Evolutionary conservation across 1,140 invertebrate species (phyloP).

Genomic region (Eciton burchellii): DNA sequence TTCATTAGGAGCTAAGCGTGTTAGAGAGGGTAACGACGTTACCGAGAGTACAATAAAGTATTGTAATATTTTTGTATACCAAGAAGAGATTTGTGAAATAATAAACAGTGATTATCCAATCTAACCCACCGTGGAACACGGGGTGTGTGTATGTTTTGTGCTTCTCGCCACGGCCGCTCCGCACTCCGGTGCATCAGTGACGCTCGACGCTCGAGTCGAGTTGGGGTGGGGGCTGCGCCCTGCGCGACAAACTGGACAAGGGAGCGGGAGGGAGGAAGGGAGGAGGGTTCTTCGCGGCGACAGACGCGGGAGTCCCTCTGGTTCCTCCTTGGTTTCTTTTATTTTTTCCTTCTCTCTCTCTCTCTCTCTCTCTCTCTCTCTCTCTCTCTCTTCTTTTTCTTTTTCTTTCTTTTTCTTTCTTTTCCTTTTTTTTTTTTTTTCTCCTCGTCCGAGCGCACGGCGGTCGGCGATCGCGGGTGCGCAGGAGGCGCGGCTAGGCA

Average conservation of each 20-base stretch:
- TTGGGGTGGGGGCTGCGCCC: conserved; percentile 7
- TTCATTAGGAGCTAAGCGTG: conserved; percentile 68
- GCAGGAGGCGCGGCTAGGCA: conserved; percentile 28
- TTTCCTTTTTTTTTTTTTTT: background rate
- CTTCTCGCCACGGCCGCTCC: conserved; percentile 18
- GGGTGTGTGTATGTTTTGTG: conserved; percentile 37
- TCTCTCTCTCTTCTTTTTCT: too few species aligned
- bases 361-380: too few species aligned
- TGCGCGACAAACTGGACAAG: too few species aligned
- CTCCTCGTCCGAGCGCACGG: conserved; percentile 26
- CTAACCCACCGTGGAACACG: conserved; percentile 55
- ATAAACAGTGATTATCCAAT: conserved; percentile 77
- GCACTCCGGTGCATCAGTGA: conserved; percentile 54
- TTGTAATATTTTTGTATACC: conserved; percentile 85
- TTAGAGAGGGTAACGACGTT: conserved; percentile 64
- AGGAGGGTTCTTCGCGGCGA: conserved; percentile 64
- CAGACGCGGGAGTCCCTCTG: conserved; percentile 48
- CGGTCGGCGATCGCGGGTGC: background rate
- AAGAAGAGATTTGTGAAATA: conserved; percentile 80
- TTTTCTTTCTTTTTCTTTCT: conserved; percentile 13
- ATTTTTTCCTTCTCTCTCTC: conserved; percentile 28
- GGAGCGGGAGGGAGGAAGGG: conserved; percentile 51
- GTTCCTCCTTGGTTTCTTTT: background rate
- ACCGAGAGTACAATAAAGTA: conserved; percentile 63
- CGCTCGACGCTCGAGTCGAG: background rate